A percentile compares a stretch with the other conserved stretches of the same genome.
Conservation (phyloP, 2,113 vertebrate species). For the Zosterops lateralis region DNA sequence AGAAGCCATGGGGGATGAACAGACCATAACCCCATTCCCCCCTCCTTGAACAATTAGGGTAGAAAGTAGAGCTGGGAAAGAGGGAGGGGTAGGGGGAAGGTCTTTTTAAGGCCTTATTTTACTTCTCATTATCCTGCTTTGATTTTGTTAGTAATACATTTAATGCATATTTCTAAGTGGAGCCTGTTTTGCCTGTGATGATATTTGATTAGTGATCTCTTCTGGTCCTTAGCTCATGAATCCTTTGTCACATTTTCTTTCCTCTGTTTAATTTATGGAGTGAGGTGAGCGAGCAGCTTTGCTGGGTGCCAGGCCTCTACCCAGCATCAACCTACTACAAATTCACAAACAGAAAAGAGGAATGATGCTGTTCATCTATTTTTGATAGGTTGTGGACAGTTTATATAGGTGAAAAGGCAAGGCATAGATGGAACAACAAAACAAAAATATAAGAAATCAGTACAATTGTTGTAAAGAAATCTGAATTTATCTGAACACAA, state of each 20-base stretch:
- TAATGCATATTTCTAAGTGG: background rate
- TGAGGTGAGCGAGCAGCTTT: rapidly evolving
- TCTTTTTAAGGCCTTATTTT: background rate
- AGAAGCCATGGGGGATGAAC: rapidly evolving
- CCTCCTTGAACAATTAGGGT: rapidly evolving
- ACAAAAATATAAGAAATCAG: background rate
- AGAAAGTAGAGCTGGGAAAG: background rate
- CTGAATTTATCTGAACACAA: background rate
- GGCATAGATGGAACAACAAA: background rate
- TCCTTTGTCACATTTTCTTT: background rate
- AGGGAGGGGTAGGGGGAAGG: background rate
- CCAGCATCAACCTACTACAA: background rate
- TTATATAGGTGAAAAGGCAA: background rate
- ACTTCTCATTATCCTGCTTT: background rate
- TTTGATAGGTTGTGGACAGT: background rate
- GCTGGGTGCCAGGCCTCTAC: background rate
- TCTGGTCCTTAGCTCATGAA: background rate
- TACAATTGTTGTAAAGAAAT: background rate
- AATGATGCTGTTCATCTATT: background rate
- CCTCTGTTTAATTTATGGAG: background rate
- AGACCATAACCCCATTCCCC: background rate
- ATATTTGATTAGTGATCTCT: background rate
- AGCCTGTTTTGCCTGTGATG: background rate
- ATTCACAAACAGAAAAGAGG: background rate
- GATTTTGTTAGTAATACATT: background rate